Conservation (phyloP, 2,888 invertebrate genomes). For the Pandemis cinnamomeana region DNA sequence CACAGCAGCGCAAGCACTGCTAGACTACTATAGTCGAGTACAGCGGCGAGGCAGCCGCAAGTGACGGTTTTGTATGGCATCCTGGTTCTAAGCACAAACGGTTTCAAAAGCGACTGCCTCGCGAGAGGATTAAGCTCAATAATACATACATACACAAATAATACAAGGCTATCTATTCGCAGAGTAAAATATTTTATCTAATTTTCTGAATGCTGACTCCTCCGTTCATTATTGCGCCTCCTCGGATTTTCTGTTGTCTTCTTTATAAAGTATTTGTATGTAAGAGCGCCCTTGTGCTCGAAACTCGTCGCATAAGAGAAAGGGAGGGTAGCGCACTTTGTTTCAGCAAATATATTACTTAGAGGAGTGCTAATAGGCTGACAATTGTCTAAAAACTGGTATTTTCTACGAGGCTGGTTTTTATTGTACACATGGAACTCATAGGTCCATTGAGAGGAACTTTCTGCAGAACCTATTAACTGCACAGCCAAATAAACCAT, state of each 20-base stretch:
- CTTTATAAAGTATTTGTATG: constrained; percentile 57
- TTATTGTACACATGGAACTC: constrained; percentile 72
- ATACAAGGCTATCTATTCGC: too few species aligned
- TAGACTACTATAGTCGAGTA: background rate
- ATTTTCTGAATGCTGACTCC: background rate
- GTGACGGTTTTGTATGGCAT: too few species aligned
- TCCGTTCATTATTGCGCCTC: background rate
- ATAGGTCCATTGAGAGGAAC: constrained; percentile 70
- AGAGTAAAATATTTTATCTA: background rate
- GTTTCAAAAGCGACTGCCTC: background rate
- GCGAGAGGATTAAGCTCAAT: too few species aligned
- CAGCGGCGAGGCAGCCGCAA: background rate
- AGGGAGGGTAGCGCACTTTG: constrained; percentile 58
- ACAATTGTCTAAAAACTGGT: constrained; percentile 56
- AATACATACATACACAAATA: too few species aligned
- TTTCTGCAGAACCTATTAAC: constrained; percentile 60
- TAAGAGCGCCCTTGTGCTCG: constrained; percentile 46
- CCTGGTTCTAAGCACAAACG: too few species aligned
- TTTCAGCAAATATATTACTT: constrained; percentile 51
- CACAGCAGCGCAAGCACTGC: too few species aligned
- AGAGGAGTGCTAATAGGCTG: constrained; percentile 50
- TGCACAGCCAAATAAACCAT: constrained; percentile 63
- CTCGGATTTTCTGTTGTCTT: constrained; percentile 29
- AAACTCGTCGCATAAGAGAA: constrained; percentile 50
- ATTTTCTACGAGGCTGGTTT: constrained; percentile 62